Evolutionary conservation across 2,797 vertebrate genomes (phyloP).

Genomic region (Neomorphus geoffroyi): DNA sequence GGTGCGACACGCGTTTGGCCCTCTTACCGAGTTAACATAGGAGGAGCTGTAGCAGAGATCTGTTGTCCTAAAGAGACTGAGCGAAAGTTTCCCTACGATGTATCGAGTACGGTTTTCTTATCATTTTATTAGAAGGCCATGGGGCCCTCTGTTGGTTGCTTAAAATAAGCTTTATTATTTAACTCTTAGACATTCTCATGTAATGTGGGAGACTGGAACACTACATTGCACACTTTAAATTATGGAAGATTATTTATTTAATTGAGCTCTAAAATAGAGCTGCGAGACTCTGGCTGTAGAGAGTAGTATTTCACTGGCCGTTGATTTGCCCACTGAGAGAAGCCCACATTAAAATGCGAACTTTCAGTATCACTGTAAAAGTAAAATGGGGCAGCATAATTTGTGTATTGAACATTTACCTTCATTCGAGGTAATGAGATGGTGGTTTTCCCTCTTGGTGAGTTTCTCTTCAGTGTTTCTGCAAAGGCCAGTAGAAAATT

Average conservation of each 20-base stretch:
- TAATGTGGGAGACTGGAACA: conserved; percentile 24
- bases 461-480: conserved; percentile 5
- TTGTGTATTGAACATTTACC: background rate
- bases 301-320: conserved; percentile 4
- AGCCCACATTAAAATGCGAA: background rate
- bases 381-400: background rate
- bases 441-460: background rate
- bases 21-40: background rate
- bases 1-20: background rate
- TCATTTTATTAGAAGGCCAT: conserved; percentile 22
- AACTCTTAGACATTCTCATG: conserved; percentile 11
- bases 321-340: conserved; percentile 42
- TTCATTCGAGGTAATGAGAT: rapidly evolving
- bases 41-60: background rate
- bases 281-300: background rate
- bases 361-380: conserved; percentile 14
- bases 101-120: background rate
- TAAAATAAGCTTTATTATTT: conserved; percentile 58
- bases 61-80: background rate
- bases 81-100: background rate
- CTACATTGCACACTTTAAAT: background rate
- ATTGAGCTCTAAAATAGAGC: conserved; percentile 7
- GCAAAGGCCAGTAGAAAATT: background rate
- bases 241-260: background rate
- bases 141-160: conserved; percentile 27